A percentile compares a stretch with the other conserved stretches of the same genome.
Evolutionary conservation across 2,797 vertebrate species (phyloP).

Genomic region (Anguilla anguilla): DNA sequence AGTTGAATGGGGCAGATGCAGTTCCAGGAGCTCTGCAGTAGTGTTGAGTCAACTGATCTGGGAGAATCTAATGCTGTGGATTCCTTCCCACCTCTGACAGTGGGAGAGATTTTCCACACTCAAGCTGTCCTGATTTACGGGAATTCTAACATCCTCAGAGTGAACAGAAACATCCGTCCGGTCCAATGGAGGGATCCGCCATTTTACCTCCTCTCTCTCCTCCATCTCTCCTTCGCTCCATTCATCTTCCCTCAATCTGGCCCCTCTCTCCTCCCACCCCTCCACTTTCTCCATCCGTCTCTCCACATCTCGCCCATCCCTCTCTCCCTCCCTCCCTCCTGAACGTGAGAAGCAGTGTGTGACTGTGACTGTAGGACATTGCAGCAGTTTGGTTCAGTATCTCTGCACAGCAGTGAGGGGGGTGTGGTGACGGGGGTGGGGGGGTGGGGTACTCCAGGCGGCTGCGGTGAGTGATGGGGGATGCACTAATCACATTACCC

Average conservation of each 20-base stretch:
- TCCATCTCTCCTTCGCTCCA: neutral
- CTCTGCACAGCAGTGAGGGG: neutral
- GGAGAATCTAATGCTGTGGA: neutral
- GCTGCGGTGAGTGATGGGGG: neutral
- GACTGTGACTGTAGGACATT: neutral
- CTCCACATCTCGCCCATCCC: neutral
- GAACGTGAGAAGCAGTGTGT: neutral
- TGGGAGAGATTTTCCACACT: neutral
- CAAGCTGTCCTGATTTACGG: neutral
- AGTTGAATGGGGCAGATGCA: neutral
- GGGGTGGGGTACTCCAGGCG: neutral
- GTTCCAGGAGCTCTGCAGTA: neutral
- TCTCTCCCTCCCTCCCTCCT: neutral
- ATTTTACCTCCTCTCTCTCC: neutral
- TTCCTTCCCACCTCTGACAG: neutral
- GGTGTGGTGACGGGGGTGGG: neutral
- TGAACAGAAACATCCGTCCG: neutral
- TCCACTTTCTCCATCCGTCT: neutral
- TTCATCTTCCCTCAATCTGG: neutral
- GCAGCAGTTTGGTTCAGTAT: neutral
- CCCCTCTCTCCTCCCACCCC: neutral
- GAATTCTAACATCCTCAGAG: neutral
- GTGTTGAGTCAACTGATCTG: neutral
- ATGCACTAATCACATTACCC: conserved; percentile 25
- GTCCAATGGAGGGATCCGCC: neutral